Base-by-base conservation (phyloP, 2,888 invertebrate genomes). In the Crioceris asparagi region DNA sequence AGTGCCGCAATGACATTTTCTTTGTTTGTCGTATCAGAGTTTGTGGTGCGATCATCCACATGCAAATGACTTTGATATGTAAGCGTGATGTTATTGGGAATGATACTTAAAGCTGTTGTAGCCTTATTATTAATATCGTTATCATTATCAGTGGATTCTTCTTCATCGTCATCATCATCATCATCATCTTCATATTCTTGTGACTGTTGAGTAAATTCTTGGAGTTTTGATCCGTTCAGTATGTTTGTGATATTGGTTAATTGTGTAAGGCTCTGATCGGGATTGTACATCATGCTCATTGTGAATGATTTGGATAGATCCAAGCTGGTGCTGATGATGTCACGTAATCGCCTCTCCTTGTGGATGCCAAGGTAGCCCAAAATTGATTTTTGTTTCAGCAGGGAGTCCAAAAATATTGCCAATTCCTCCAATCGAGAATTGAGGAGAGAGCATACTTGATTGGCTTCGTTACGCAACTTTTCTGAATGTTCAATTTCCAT, bases 371-470 rank as follows among this genome's bases (percentile, higher is more conserved):
- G 49, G 27, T 69, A 64, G 12, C 70, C 70, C 6, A 71, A 47
- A n/a, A 72, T 69, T 52, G 64, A 71, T 67, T 75, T 75, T 49
- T 77, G 72, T 39, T 71, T 70, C 16, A 79, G 58, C 21, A 80
- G 60, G 40, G 76, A 74, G 46, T 78, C 76, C 47, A 80, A 60
- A 54, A 79, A 79, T 50, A 70, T 68, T 1, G 79, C 74, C 41
- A 80, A 59, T 49, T 79, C 79, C 59, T 79, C 77, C 33, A 80
- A 61, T 21, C 79, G 68, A 3, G 65, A 67, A 16, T 75, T 73
- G 29, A 80, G 58, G 38, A 77, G 52, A 37, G 59, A 48, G 43
- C 69, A 69, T 8, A 68, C 62, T 41, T 68, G 63, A 32, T 59
- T 57, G 2, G 64, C 57, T 46, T 69, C 66, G 8, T 48, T 44